Percentiles rank a stretch among this genome's conserved stretches.
Evolutionary conservation across 2,888 invertebrate genomes (phyloP).

Genomic region (Noctua janthina): DNA sequence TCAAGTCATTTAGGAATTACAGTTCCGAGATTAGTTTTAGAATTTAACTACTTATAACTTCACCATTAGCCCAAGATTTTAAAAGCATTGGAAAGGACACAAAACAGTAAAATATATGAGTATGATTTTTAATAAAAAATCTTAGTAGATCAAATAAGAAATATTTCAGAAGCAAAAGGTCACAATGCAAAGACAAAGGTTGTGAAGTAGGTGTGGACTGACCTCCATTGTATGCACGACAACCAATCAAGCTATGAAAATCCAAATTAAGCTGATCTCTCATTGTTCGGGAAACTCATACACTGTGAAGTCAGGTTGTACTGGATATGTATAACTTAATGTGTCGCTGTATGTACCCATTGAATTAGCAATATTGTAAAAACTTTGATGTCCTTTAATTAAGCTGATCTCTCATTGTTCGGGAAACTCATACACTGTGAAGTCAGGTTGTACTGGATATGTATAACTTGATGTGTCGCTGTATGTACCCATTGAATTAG

Average conservation of each 20-base stretch:
- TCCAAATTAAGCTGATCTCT: too few relatives aligned
- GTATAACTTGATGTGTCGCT: too few relatives aligned
- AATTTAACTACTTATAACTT: neutral
- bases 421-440: too few relatives aligned
- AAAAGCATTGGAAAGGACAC: neutral
- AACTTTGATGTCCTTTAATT: neutral
- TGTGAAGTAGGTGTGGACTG: neutral
- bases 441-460: too few relatives aligned
- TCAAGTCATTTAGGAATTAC: constrained; percentile 25
- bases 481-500: neutral
- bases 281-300: too few relatives aligned
- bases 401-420: too few relatives aligned
- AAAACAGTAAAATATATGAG: neutral
- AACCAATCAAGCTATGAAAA: too few relatives aligned
- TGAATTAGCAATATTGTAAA: neutral
- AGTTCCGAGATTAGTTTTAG: neutral
- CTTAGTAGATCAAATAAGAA: too few relatives aligned
- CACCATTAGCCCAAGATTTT: neutral
- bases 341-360: too few relatives aligned
- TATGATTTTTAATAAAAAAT: neutral
- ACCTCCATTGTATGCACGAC: neutral
- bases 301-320: too few relatives aligned
- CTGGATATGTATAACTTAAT: too few relatives aligned
- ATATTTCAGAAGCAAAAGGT: constrained; percentile 1
- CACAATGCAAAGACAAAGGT: too few relatives aligned